phyloP scores from a whole-genome alignment of 1,140 invertebrate species.

The Zeugodacus cucurbitae region DNA sequence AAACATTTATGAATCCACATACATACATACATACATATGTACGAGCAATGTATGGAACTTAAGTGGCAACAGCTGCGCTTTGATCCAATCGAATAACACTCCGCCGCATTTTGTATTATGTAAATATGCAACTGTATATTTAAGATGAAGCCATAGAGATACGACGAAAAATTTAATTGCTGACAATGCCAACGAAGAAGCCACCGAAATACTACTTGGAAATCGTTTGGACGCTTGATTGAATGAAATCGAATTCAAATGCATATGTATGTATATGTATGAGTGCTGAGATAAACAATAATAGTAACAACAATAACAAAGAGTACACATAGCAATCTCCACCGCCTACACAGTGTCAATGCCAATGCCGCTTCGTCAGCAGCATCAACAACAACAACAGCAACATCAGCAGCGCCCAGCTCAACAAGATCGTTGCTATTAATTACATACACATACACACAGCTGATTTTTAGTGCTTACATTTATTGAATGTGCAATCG shows the following conservation, averaged over 20 bases:
- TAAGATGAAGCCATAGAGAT: neutral
- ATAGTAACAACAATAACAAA: neutral
- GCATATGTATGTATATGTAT: neutral
- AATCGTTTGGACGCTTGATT: neutral
- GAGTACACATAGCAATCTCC: neutral
- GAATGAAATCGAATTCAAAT: neutral
- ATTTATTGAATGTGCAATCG: neutral
- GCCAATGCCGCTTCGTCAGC: neutral
- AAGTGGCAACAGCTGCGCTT: slow-evolving; percentile 15
- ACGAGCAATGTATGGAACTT: neutral
- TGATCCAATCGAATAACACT: neutral
- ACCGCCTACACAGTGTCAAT: slow-evolving; percentile 13
- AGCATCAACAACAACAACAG: neutral
- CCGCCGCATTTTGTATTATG: neutral
- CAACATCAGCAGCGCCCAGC: neutral
- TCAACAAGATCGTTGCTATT: neutral
- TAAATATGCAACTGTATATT: too few species aligned
- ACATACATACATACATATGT: neutral
- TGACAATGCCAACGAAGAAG: neutral
- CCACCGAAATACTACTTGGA: neutral
- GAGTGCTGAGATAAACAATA: neutral
- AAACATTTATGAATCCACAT: neutral
- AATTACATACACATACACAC: neutral
- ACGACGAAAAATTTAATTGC: neutral
- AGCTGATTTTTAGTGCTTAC: too few species aligned